Evolutionary conservation across 1,140 invertebrate genomes (phyloP).

Genomic region (Camponotus floridanus): DNA sequence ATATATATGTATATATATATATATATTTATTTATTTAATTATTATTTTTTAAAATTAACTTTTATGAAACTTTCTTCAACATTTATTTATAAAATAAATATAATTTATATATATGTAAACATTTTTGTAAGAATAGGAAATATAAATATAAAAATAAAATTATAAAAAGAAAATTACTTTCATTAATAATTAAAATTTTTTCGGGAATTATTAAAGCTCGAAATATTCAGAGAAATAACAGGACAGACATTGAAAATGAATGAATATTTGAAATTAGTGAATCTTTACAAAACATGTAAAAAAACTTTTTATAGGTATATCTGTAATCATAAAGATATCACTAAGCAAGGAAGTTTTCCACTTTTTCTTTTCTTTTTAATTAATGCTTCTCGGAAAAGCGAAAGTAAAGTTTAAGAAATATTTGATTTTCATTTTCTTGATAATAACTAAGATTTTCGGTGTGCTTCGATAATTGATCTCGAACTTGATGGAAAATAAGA

Average conservation of each 20-base stretch:
- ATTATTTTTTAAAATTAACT: not conserved
- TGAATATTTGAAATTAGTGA: not conserved
- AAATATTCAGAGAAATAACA: not conserved
- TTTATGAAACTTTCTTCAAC: not conserved
- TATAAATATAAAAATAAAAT: no score
- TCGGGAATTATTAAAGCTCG: not conserved
- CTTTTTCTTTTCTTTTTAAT: not conserved
- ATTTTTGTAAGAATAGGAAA: no score
- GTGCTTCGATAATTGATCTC: not conserved
- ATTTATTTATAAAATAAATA: not conserved
- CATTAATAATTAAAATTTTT: not conserved
- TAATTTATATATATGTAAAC: no score
- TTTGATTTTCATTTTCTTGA: constrained; percentile 19
- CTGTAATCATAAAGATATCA: not conserved
- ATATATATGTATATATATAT: no score
- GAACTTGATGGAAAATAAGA: not conserved
- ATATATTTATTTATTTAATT: not conserved
- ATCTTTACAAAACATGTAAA: not conserved
- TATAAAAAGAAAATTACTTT: not conserved
- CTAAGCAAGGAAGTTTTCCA: no score
- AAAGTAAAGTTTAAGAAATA: not conserved
- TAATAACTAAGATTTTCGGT: constrained; percentile 21
- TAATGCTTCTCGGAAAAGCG: constrained; percentile 5
- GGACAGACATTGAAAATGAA: no score
- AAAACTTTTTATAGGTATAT: not conserved